Percentiles rank a stretch among this genome's conserved stretches.
Conservation (phyloP, 1,140 invertebrate genomes). For the Eueides isabella region DNA sequence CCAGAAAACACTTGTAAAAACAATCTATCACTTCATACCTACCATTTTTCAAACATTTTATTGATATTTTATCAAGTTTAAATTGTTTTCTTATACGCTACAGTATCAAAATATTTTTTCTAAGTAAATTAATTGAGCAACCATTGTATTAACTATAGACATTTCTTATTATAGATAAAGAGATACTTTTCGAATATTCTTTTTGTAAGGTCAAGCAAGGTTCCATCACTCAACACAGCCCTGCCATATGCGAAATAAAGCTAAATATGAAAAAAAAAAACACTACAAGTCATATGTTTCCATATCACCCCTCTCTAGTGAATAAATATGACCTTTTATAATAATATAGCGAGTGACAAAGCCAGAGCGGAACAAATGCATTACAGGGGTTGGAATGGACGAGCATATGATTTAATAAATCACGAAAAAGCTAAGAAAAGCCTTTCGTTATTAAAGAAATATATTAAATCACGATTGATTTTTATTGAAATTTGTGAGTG, state of each 20-base stretch:
- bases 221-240: no score
- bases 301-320: slow-evolving; percentile 26
- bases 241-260: background rate
- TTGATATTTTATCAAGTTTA: no score
- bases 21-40: no score
- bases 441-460: background rate
- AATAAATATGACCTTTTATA: slow-evolving; percentile 57
- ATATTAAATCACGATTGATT: background rate
- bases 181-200: no score
- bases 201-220: no score
- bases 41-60: no score
- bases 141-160: no score
- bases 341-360: slow-evolving; percentile 58
- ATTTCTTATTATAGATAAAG: no score
- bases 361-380: slow-evolving; percentile 52
- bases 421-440: background rate
- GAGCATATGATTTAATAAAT: slow-evolving; percentile 40
- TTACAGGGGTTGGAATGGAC: slow-evolving; percentile 49
- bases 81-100: no score
- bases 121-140: no score
- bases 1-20: no score
- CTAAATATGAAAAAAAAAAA: background rate
- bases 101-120: no score
- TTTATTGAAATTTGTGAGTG: background rate
- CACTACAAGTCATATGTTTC: slow-evolving; percentile 32